phyloP scores from a whole-genome alignment of 92 coral and sea anemone species.

The Diadumene lineata region DNA sequence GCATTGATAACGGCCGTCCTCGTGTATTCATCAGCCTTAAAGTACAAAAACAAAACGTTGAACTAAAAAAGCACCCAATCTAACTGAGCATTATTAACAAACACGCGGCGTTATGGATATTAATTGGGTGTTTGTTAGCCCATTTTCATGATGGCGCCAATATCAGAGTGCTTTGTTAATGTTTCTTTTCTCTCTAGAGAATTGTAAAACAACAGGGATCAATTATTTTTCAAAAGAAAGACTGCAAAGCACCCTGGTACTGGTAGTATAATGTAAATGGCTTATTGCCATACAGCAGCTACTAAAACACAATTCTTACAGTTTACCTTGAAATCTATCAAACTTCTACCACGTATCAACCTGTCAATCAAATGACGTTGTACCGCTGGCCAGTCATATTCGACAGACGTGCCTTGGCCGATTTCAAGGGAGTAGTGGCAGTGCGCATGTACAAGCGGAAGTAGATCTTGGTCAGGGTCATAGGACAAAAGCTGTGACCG shows the following conservation, averaged over 20 bases:
- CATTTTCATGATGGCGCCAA: no score
- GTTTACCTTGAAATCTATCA: constrained; percentile 61
- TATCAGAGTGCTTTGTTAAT: no score
- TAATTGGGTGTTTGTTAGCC: no score
- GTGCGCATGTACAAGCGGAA: constrained; percentile 74
- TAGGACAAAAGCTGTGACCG: constrained; percentile 71
- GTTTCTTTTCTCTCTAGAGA: no score
- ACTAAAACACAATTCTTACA: not conserved
- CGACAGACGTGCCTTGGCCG: constrained; percentile 80
- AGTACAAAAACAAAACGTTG: not conserved
- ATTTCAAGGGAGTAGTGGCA: constrained; percentile 83
- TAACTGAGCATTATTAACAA: not conserved
- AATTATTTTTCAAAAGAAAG: no score
- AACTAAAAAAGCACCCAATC: not conserved
- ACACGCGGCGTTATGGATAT: no score
- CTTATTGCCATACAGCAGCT: no score
- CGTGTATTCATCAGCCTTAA: constrained; percentile 19
- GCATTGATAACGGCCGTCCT: constrained; percentile 27
- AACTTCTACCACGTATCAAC: constrained; percentile 65
- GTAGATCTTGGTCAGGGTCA: constrained; percentile 70
- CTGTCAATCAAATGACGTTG: constrained; percentile 82
- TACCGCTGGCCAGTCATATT: constrained; percentile 73
- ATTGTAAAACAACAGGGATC: no score
- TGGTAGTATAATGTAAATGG: not conserved
- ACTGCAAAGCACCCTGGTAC: no score